A percentile compares a stretch with the other conserved stretches of the same genome.
These are phyloP conservation scores for Stegodyphus mimosarum DNA, from an alignment of 1,140 invertebrate species.

Conservation along the genomic window DNA sequence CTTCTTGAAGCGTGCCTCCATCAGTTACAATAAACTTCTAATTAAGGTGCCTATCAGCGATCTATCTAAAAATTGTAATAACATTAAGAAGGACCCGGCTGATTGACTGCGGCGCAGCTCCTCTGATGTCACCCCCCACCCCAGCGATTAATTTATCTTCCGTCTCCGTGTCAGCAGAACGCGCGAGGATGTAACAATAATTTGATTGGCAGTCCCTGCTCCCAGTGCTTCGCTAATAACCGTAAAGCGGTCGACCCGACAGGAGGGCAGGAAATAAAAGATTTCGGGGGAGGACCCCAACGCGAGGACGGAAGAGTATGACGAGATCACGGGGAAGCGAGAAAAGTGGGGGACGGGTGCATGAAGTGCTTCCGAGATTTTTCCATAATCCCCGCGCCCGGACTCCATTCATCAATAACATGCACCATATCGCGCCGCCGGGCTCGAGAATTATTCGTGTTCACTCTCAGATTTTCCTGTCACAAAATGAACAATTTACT, in stretches of 20 bases:
- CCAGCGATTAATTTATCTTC: constrained; percentile 59
- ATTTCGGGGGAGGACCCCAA: constrained; percentile 21
- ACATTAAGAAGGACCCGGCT: not conserved
- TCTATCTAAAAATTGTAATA: not conserved
- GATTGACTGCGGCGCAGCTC: constrained; percentile 22
- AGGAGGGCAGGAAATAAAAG: constrained; percentile 25
- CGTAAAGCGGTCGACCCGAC: constrained; percentile 56
- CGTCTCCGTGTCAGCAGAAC: constrained; percentile 53
- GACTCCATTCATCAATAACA: constrained; percentile 42
- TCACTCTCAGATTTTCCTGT: not conserved
- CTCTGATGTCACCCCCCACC: constrained; percentile 16
- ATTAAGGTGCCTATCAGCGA: constrained; percentile 35
- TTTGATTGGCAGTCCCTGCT: constrained; percentile 56
- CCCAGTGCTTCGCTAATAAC: constrained; percentile 52
- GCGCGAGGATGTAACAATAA: constrained; percentile 61
- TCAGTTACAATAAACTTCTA: constrained; percentile 26
- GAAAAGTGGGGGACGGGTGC: constrained; percentile 24
- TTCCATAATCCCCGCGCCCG: constrained; percentile 42
- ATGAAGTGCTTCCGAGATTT: constrained; percentile 51
- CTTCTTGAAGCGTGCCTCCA: not conserved
- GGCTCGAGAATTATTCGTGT: not conserved
- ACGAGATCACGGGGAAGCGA: constrained; percentile 49
- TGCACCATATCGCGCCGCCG: constrained; percentile 23
- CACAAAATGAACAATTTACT: constrained; percentile 19
- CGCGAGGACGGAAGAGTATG: constrained; percentile 35